Percentiles rank a stretch among this genome's conserved stretches.
These are phyloP conservation scores for Mustela lutreola DNA, from an alignment of 2,113 vertebrate genomes.

Conservation along the genomic window DNA sequence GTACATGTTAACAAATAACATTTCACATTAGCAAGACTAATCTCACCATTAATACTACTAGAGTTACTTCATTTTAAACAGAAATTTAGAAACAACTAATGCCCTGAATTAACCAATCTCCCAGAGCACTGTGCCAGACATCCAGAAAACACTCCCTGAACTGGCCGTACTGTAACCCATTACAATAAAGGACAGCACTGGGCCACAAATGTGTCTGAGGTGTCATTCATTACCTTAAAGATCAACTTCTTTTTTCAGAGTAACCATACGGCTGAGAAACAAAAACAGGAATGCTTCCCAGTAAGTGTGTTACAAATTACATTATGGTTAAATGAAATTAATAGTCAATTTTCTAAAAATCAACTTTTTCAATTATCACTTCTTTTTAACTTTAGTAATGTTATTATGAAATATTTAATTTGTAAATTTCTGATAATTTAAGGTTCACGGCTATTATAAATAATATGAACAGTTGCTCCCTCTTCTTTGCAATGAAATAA, in stretches of 20 bases:
- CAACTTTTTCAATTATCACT: background rate
- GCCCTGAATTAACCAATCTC: background rate
- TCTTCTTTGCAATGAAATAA: background rate
- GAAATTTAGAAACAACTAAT: background rate
- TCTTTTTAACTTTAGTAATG: background rate
- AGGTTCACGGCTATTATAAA: background rate
- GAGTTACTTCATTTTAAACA: slow-evolving; percentile 26
- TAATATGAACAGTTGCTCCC: background rate
- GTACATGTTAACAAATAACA: background rate
- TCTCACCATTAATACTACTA: background rate
- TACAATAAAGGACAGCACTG: background rate
- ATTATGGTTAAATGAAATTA: slow-evolving; percentile 38
- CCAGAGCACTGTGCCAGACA: background rate
- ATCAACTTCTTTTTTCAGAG: slow-evolving; percentile 42
- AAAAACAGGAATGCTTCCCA: background rate
- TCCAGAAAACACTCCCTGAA: background rate
- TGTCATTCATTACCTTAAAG: slow-evolving; percentile 15
- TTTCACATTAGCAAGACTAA: slow-evolving; percentile 24
- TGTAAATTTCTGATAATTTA: slow-evolving; percentile 28
- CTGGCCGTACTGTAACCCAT: background rate
- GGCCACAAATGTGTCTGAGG: background rate
- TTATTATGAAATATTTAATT: background rate
- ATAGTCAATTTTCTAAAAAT: background rate
- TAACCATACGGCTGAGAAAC: slow-evolving; percentile 2
- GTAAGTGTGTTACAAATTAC: slow-evolving; percentile 5